phyloP scores from a whole-genome alignment of 1,140 invertebrate genomes.

The Drosophila melanica region DNA sequence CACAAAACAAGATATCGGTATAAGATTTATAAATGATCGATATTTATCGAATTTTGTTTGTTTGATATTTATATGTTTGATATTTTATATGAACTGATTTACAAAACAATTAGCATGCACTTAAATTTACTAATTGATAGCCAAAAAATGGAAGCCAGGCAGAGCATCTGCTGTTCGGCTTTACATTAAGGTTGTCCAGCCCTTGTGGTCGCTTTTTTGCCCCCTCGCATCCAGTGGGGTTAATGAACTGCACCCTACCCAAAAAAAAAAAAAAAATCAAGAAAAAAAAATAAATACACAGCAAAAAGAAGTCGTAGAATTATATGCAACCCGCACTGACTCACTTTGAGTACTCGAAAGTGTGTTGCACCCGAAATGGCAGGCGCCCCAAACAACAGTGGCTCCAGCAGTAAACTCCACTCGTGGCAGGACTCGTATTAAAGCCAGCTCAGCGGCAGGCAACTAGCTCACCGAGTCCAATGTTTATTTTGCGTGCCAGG shows the following conservation, averaged over 20 bases:
- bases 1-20: too few relatives aligned
- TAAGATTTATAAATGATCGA: too few relatives aligned
- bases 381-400: conserved; percentile 15
- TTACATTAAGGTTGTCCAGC: background rate
- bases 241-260: conserved; percentile 49
- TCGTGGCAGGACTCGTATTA: background rate
- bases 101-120: too few relatives aligned
- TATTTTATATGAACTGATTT: too few relatives aligned
- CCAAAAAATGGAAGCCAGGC: too few relatives aligned
- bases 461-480: conserved; percentile 26
- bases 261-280: conserved; percentile 38
- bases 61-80: too few relatives aligned
- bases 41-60: too few relatives aligned
- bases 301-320: conserved; percentile 44
- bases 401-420: conserved; percentile 7
- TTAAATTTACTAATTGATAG: background rate
- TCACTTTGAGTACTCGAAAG: conserved; percentile 72
- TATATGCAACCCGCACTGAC: conserved; percentile 52
- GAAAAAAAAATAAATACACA: conserved; percentile 17
- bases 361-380: conserved; percentile 73
- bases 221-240: conserved; percentile 30
- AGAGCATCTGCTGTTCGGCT: conserved; percentile 8
- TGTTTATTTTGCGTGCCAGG: conserved; percentile 72
- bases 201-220: conserved; percentile 13
- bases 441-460: background rate